A percentile compares a stretch with the other conserved stretches of the same genome.
Evolutionary conservation across 2,113 vertebrate species (phyloP).

Genomic region (Butastur rufipennis): DNA sequence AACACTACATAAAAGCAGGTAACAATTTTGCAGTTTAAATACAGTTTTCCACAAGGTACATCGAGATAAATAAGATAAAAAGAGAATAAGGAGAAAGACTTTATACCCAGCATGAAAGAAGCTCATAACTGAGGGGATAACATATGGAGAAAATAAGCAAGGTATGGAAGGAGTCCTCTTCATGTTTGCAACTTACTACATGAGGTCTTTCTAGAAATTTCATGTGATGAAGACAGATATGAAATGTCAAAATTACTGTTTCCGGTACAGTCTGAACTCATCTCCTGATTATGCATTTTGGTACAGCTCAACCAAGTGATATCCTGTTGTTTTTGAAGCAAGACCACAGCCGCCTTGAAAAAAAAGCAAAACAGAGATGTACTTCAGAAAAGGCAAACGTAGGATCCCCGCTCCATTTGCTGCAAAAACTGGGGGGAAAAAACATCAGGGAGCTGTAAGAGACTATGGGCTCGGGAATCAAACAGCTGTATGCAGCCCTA

Average conservation of each 20-base stretch:
- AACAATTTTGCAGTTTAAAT: background rate
- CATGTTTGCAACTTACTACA: background rate
- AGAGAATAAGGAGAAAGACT: background rate
- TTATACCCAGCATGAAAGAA: background rate
- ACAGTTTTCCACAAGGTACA: background rate
- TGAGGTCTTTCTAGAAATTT: background rate
- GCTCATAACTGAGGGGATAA: background rate
- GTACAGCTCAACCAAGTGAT: background rate
- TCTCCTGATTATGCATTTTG: background rate
- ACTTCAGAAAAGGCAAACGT: background rate
- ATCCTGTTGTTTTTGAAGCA: background rate
- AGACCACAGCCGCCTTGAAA: background rate
- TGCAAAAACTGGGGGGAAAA: background rate
- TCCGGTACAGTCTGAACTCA: background rate
- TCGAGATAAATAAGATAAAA: background rate
- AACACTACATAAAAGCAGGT: background rate
- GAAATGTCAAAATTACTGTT: background rate
- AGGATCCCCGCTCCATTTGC: background rate
- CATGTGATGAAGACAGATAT: background rate
- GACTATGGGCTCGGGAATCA: background rate
- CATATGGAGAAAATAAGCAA: background rate
- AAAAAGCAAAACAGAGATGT: background rate
- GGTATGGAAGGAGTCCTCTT: background rate
- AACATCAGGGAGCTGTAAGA: background rate
- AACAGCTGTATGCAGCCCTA: background rate